Conservation (phyloP, 2,113 vertebrate genomes). For the Micromys minutus region DNA sequence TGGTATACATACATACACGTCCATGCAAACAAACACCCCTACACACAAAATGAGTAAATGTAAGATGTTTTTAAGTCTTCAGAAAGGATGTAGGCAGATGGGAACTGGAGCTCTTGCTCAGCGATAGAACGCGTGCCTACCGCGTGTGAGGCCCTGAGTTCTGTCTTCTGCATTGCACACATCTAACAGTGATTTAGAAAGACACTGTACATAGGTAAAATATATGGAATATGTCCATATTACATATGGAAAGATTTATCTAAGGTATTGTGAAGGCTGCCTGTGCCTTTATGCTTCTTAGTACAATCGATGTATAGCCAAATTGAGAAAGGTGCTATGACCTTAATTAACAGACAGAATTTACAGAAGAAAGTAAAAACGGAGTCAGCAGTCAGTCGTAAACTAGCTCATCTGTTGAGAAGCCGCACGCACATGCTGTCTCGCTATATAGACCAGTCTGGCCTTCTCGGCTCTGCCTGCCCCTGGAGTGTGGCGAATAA, state of each 20-base stretch:
- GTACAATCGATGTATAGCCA: not conserved
- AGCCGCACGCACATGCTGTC: not conserved
- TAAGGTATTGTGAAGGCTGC: not conserved
- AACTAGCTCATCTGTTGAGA: not conserved
- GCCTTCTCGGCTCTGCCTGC: not conserved
- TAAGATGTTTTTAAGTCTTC: not conserved
- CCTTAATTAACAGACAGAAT: not conserved
- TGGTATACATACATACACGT: not conserved
- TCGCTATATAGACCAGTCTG: not conserved
- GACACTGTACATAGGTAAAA: not conserved
- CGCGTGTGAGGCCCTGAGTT: not conserved
- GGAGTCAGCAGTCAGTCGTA: not conserved
- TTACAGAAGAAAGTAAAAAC: not conserved
- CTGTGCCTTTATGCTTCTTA: not conserved
- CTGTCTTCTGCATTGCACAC: too few relatives aligned
- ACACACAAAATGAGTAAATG: not conserved
- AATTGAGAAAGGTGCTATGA: slow-evolving; percentile 10
- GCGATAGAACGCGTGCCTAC: not conserved
- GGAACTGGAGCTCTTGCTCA: not conserved
- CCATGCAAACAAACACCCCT: not conserved
- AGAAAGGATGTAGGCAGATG: not conserved
- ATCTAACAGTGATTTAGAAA: not conserved
- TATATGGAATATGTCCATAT: not conserved
- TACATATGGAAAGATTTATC: not conserved
- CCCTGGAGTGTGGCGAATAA: not conserved